phyloP scores from a whole-genome alignment of 1,140 invertebrate species.

The Caerostris darwini region DNA sequence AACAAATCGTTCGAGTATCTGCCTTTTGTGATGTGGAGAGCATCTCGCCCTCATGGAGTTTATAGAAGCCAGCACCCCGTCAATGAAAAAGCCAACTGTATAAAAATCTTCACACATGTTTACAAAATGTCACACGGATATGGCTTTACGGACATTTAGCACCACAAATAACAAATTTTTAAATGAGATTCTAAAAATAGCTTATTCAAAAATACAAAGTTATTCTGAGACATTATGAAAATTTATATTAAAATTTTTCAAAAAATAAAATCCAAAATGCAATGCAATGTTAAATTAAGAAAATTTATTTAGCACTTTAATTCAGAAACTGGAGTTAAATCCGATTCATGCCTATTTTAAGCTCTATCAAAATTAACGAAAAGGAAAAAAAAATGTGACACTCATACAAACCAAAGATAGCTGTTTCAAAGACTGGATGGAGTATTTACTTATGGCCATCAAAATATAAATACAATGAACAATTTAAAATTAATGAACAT shows the following conservation, averaged over 20 bases:
- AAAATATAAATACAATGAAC: slow-evolving; percentile 70
- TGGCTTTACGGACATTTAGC: slow-evolving; percentile 70
- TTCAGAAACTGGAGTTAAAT: neutral
- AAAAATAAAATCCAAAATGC: slow-evolving; percentile 26
- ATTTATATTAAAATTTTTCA: neutral
- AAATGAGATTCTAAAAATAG: slow-evolving; percentile 72
- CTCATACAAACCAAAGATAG: neutral
- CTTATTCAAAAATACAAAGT: slow-evolving; percentile 22
- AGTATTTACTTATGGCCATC: slow-evolving; percentile 58
- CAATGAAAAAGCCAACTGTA: slow-evolving; percentile 62
- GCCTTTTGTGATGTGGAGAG: slow-evolving; percentile 57
- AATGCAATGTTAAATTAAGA: neutral
- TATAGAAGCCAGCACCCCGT: slow-evolving; percentile 71
- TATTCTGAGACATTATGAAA: neutral
- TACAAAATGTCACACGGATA: slow-evolving; percentile 72
- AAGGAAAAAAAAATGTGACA: slow-evolving; percentile 5
- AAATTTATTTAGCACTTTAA: neutral
- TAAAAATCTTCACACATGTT: slow-evolving; percentile 60
- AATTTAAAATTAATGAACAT: slow-evolving; percentile 58
- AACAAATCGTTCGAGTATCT: slow-evolving; percentile 63
- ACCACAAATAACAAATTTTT: slow-evolving; percentile 67
- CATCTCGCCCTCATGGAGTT: slow-evolving; percentile 57
- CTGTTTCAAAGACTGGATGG: slow-evolving; percentile 40
- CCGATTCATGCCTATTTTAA: neutral
- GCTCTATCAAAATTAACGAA: slow-evolving; percentile 16